Evolutionary conservation across 2,797 vertebrate species (phyloP), one percentile per base, ranked within the genome.

Genomic region (Hemibagrus guttatus): DNA sequence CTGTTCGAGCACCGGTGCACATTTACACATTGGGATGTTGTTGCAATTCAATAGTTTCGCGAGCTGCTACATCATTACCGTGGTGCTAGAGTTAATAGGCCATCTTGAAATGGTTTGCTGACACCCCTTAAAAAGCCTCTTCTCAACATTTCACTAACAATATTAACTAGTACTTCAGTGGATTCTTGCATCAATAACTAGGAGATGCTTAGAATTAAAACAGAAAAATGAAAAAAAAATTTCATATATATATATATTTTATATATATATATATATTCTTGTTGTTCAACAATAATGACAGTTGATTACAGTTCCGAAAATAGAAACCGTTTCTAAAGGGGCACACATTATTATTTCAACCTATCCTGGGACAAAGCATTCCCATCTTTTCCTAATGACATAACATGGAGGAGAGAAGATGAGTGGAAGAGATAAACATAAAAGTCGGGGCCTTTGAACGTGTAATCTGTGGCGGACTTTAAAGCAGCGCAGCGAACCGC

Each of bases 1-100:
- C 91, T 91, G 89, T 94, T 90, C 90, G 88, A 91, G 96, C 91
- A 91, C 92, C 89, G 92, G 90, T 93, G 93, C 95, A 68, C 63
- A 54, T 82, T 82, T 54, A 82, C 81, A 82, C 81, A 14, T 82
- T 94, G 93, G 96, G 96, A 96, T 98, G 97, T 97, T 97, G 97
- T 96, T 98, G 98, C 97, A 97, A 98, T 97, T 97, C 96, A 98
- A 98, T 98, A 99, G 98, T 98, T 97, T 98, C 97, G 96, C 97
- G 96, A 97, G 95, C 96, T 96, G 96, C 95, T 96, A 96, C 97
- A 93, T 97, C 97, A 96, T 97, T 98, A 97, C 96, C 96, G 94
- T 93, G 97, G 96, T 97, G 97, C 96, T 95, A 84, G 96, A 98
- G 90, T 93, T 96, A 96, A 96, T 95, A 93, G 95, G 93, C 93